Percentiles rank a stretch among this genome's conserved stretches.
phyloP scores from a whole-genome alignment of 2,113 vertebrate genomes.

The Terrapene triunguis region DNA sequence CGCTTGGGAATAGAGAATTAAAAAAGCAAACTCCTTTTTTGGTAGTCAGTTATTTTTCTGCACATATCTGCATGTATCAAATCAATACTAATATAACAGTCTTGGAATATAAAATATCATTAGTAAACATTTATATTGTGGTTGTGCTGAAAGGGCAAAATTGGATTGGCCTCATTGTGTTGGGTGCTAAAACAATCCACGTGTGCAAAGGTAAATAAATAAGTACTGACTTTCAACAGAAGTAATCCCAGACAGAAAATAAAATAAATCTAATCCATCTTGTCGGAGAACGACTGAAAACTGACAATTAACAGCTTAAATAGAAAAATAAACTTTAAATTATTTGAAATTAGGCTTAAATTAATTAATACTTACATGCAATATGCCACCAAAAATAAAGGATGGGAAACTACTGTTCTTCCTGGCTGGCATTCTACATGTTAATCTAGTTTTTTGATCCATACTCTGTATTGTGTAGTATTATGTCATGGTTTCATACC shows the following conservation, averaged over 20 bases:
- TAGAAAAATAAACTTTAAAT: background rate
- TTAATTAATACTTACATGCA: background rate
- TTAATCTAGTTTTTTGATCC: slow-evolving; percentile 1
- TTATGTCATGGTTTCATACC: slow-evolving; percentile 43
- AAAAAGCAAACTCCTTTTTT: background rate
- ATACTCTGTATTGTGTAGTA: slow-evolving; percentile 28
- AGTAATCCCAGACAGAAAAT: background rate
- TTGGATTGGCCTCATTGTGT: background rate
- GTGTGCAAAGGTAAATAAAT: background rate
- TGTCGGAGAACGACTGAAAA: background rate
- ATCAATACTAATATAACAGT: background rate
- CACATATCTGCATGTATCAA: background rate
- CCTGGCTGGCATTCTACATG: slow-evolving; percentile 20
- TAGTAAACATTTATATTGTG: background rate
- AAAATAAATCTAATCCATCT: background rate
- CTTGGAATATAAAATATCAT: background rate
- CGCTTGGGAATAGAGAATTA: background rate
- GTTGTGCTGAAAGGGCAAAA: background rate
- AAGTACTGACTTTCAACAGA: background rate
- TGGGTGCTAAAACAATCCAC: background rate
- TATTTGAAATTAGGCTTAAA: slow-evolving; percentile 33
- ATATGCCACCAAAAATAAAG: slow-evolving; percentile 24
- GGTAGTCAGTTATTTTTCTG: background rate
- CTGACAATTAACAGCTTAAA: background rate
- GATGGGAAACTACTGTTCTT: slow-evolving; percentile 23